phyloP scores from a whole-genome alignment of 2,797 vertebrate genomes.

The Pantherophis alleghaniensis region DNA sequence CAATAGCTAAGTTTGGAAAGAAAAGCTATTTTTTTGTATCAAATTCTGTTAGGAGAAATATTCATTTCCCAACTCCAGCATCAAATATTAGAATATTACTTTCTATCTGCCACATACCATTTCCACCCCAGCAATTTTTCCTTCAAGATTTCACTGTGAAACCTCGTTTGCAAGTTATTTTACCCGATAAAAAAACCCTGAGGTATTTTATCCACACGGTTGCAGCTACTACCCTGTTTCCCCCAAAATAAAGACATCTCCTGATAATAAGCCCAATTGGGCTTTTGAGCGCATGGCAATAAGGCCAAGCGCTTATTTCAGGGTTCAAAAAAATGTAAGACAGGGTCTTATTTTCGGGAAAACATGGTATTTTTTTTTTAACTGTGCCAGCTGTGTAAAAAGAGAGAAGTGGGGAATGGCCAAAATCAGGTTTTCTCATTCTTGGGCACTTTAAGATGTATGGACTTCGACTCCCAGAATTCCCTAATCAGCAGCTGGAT shows the following conservation, averaged over 20 bases:
- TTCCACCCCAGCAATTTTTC: not conserved
- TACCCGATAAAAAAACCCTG: not conserved
- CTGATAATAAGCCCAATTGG: too few species aligned
- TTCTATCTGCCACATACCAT: not conserved
- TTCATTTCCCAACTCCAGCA: not conserved
- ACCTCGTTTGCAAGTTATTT: not conserved
- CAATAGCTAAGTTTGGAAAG: too few species aligned
- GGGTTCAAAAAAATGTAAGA: too few species aligned
- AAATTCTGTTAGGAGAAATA: not conserved
- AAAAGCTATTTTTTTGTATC: not conserved
- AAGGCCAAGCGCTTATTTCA: too few species aligned
- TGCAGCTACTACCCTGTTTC: not conserved
- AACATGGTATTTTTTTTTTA: not conserved
- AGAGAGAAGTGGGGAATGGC: not conserved
- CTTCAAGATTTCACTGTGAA: not conserved
- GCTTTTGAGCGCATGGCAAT: too few species aligned
- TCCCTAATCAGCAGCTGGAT: not conserved
- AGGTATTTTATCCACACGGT: not conserved
- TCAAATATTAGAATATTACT: not conserved
- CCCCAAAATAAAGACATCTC: too few species aligned
- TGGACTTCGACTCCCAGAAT: not conserved
- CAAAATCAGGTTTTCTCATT: not conserved
- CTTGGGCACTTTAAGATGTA: not conserved
- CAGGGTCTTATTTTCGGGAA: too few species aligned
- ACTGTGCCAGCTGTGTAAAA: not conserved